Evolutionary conservation across 1,140 invertebrate species (phyloP), one percentile per base, ranked within the genome.

Genomic region (Aricia agestis): DNA sequence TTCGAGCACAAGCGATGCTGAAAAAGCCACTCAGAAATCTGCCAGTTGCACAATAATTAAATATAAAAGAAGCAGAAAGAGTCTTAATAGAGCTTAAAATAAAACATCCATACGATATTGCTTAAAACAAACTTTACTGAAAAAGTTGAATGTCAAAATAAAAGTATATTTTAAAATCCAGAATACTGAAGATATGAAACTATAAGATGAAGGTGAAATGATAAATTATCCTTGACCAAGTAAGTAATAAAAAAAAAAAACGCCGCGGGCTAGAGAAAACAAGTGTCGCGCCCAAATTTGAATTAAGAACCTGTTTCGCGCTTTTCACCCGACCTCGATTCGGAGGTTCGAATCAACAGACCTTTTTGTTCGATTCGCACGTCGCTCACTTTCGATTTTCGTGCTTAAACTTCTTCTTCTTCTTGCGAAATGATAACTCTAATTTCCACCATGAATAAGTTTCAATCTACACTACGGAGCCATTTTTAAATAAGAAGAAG

Each of bases 251-350:
- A 1, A 52, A 25, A 57, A 19, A n/a, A 17, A 68, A 69, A 74
- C 68, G 61, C 68, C 69, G 69, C 25, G 63, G 73, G 72, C 68
- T 70, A 74, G 73, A 76, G 77, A 82, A 82, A 82, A 77, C 77
- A 73, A 76, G 81, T 73, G 58, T 63, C 69, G 78, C 73, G 76
- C 72, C 76, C 74, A 76, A 82, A 80, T 52, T 52, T 52, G 45
- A 52, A 78, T 78, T 72, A 69, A 77, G 78, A 84, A 84, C 82
- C 77, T 82, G 82, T 79, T 81, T 11, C 19, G 18, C 71, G 74
- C 68, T 78, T 82, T 80, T 76, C 78, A 75, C 74, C 74, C 75
- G 81, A 75, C 81, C 81, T 78, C 82, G 77, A 82, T 81, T 74
- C 67, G 59, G 68, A 69, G 69, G 68, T 71, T 72, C 31, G 41